Percentiles rank a stretch among this genome's conserved stretches.
These are phyloP conservation scores for Aviceda subcristata DNA, from an alignment of 2,113 vertebrate genomes.

Conservation along the genomic window DNA sequence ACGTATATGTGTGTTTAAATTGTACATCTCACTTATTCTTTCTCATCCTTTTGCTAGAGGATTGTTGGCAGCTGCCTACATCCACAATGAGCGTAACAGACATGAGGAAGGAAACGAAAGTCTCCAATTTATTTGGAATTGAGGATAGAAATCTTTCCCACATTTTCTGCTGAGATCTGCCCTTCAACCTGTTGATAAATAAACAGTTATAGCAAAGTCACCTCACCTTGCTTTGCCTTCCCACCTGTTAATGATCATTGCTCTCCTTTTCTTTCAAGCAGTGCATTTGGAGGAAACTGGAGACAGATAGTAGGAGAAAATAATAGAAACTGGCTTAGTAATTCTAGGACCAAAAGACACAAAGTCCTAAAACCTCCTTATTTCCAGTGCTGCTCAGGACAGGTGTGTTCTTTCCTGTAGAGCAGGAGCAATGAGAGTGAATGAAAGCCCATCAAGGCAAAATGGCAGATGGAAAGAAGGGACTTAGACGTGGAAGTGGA, in stretches of 20 bases:
- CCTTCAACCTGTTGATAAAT: not conserved
- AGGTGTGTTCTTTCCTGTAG: not conserved
- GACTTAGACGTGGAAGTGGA: not conserved
- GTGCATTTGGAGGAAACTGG: not conserved
- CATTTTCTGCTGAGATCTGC: not conserved
- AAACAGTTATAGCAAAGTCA: not conserved
- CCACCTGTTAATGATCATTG: not conserved
- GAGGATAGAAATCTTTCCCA: not conserved
- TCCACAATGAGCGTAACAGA: not conserved
- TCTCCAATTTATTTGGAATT: not conserved
- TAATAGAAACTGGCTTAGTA: not conserved
- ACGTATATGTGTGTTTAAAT: not conserved
- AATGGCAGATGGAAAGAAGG: not conserved
- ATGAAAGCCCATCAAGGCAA: not conserved
- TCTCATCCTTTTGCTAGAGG: not conserved
- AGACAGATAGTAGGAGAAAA: not conserved
- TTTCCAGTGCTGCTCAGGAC: not conserved
- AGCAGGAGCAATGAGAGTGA: not conserved
- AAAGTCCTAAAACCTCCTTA: not conserved
- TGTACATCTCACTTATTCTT: not conserved
- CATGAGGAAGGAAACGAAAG: not conserved
- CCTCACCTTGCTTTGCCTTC: not conserved
- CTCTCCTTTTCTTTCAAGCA: not conserved
- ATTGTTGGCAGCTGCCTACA: not conserved
- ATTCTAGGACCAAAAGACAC: not conserved